Percentiles rank a stretch among this genome's conserved stretches.
Conservation (phyloP, 2,113 vertebrate genomes). For the human region DNA sequence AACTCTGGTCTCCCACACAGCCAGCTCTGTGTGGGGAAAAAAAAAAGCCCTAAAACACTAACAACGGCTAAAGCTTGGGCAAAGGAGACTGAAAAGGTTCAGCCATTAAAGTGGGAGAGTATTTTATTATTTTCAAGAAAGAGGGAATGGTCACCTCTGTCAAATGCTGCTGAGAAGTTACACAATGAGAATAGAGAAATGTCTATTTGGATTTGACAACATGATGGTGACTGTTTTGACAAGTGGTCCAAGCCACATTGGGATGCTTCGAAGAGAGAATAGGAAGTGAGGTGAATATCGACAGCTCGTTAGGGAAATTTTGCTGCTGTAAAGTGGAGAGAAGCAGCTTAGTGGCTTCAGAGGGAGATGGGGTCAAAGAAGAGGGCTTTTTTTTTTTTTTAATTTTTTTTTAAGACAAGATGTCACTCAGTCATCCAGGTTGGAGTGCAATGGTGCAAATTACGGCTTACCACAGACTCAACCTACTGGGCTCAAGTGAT, state of each 20-base stretch:
- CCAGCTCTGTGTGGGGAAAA: no score
- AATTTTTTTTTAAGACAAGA: no score
- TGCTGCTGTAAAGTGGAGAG: background rate
- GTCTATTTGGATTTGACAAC: background rate
- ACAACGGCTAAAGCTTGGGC: background rate
- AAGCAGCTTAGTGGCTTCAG: background rate
- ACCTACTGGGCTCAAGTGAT: no score
- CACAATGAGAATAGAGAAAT: background rate
- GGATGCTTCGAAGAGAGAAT: background rate
- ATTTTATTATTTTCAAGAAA: background rate
- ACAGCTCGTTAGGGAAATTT: background rate
- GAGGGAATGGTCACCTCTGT: background rate
- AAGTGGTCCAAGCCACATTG: background rate
- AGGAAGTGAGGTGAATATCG: background rate
- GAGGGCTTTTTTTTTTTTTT: background rate
- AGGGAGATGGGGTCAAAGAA: background rate
- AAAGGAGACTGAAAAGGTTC: background rate
- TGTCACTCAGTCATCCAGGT: no score
- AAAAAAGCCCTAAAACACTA: background rate
- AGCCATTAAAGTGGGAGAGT: background rate
- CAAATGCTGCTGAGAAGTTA: background rate
- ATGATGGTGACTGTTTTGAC: background rate
- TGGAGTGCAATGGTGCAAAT: no score
- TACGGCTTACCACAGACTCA: no score
- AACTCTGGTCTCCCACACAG: no score